phyloP scores from a whole-genome alignment of 1,140 invertebrate genomes.

The Neuroterus valhalla region DNA sequence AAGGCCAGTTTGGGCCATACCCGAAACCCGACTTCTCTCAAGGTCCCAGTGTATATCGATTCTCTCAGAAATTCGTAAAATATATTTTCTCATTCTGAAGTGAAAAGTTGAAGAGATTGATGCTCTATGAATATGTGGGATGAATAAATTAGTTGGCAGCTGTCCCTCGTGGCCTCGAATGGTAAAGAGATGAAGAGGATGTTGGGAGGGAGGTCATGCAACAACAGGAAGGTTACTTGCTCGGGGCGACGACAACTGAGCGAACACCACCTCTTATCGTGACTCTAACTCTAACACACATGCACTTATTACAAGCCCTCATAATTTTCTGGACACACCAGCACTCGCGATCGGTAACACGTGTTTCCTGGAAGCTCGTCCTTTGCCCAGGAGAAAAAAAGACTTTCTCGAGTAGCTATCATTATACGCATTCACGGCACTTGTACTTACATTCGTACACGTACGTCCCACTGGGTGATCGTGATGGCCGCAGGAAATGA shows the following conservation, averaged over 20 bases:
- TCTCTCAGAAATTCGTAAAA: too few species aligned
- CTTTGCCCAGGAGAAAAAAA: conserved; percentile 32
- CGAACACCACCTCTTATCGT: conserved; percentile 65
- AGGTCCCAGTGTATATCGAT: too few species aligned
- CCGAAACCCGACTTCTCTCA: too few species aligned
- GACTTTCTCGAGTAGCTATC: not conserved
- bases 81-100: too few species aligned
- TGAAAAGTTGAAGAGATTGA: too few species aligned
- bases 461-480: not conserved
- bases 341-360: conserved; percentile 34
- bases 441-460: not conserved
- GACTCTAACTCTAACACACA: conserved; percentile 61
- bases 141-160: too few species aligned
- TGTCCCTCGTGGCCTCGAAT: conserved; percentile 29
- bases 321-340: conserved; percentile 61
- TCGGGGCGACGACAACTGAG: conserved; percentile 70
- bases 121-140: too few species aligned
- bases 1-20: too few species aligned
- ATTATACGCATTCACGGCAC: conserved; percentile 22
- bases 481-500: not conserved
- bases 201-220: conserved; percentile 61
- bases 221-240: conserved; percentile 73
- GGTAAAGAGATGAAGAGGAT: conserved; percentile 51
- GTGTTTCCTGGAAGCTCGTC: conserved; percentile 53
- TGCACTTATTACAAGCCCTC: conserved; percentile 54